Percentiles rank a stretch among this genome's conserved stretches.
These are phyloP conservation scores for Battus philenor DNA, from an alignment of 1,140 invertebrate species.

Conservation along the genomic window DNA sequence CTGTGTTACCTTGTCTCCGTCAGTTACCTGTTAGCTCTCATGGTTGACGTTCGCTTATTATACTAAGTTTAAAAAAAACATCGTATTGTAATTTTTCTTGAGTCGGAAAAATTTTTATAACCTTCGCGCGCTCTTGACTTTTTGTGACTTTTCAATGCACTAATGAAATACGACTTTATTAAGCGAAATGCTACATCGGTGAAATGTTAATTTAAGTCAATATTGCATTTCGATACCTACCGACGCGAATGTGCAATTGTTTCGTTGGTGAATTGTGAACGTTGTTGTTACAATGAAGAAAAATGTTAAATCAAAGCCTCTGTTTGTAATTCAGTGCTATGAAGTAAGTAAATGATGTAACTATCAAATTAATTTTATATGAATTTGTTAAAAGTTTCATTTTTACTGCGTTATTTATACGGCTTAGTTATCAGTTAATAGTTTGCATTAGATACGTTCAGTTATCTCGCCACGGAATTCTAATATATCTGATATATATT, in stretches of 20 bases:
- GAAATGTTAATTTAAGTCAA: conserved; percentile 14
- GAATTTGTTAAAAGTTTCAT: no score
- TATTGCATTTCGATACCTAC: conserved; percentile 6
- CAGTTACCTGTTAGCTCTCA: conserved; percentile 5
- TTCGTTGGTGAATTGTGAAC: conserved; percentile 14
- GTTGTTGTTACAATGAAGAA: conserved; percentile 50
- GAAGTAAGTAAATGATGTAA: conserved; percentile 71
- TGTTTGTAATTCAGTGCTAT: conserved; percentile 76
- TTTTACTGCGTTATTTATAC: no score
- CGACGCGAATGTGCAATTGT: conserved; percentile 3
- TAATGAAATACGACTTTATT: conserved; percentile 6
- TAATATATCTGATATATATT: no score
- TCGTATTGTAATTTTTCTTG: conserved; percentile 32
- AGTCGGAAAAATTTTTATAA: conserved; percentile 50
- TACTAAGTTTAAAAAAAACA: neutral
- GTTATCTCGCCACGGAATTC: no score
- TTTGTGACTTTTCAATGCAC: conserved; percentile 31
- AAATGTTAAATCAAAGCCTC: conserved; percentile 57
- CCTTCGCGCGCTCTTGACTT: conserved; percentile 55
- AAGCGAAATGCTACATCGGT: conserved; percentile 23
- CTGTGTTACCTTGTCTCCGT: neutral
- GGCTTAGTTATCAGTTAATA: no score
- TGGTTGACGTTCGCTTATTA: neutral
- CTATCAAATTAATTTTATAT: no score
- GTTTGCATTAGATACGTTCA: no score